Conservation (phyloP, 2,113 vertebrate species). For the Brienomyrus longianalis region DNA sequence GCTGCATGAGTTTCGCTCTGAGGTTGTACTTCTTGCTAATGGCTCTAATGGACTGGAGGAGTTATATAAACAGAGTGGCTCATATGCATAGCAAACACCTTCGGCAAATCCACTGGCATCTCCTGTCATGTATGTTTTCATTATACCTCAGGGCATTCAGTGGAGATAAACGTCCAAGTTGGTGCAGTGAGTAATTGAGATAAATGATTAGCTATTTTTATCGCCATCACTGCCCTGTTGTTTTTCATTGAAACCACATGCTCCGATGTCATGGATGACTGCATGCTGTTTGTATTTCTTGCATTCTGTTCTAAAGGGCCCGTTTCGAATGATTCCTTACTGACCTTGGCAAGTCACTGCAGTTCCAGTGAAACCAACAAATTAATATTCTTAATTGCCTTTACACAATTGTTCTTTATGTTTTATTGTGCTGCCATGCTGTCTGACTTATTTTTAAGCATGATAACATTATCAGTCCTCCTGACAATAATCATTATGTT, state of each 20-base stretch:
- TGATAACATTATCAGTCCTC: neutral
- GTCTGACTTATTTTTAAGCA: neutral
- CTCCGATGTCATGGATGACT: neutral
- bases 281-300: neutral
- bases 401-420: neutral
- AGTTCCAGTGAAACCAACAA: constrained; percentile 4
- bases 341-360: constrained; percentile 8
- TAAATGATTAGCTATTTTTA: constrained; percentile 14
- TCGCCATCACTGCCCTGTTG: neutral
- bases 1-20: neutral
- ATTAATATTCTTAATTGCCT: constrained; percentile 14
- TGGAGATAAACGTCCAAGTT: neutral
- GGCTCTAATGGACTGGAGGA: constrained; percentile 15
- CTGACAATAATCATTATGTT: neutral
- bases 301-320: neutral
- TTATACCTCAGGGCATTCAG: neutral
- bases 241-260: neutral
- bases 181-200: constrained; percentile 8
- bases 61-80: neutral
- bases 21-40: neutral
- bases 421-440: neutral
- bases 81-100: neutral
- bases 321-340: constrained; percentile 1
- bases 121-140: neutral
- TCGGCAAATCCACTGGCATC: neutral